Evolutionary conservation across 2,797 vertebrate genomes (phyloP).

Genomic region (Sebastiscus albofasciatus): DNA sequence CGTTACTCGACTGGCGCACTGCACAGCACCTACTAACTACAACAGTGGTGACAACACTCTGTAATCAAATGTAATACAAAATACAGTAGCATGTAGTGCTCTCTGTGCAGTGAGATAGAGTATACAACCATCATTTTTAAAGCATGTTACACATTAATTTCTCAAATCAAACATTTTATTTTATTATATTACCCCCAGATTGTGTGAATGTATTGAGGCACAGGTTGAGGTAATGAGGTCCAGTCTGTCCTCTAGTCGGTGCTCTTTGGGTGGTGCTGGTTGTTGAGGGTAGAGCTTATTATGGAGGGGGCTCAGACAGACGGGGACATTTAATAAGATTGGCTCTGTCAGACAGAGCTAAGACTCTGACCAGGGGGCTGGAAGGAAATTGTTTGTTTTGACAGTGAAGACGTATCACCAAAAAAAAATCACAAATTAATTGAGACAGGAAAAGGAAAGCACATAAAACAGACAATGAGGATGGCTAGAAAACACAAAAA

Average conservation of each 20-base stretch:
- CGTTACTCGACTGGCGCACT: no score
- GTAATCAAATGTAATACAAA: neutral
- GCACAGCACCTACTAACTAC: no score
- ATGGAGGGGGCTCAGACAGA: constrained; percentile 44
- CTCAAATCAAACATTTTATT: neutral
- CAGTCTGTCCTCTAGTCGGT: neutral
- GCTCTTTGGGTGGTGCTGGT: neutral
- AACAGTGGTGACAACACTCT: neutral
- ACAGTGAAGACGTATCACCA: neutral
- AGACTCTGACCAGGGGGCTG: constrained; percentile 8
- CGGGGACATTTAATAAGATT: constrained; percentile 45
- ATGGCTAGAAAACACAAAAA: neutral
- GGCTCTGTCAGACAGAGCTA: constrained; percentile 37
- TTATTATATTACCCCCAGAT: neutral
- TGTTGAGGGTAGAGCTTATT: constrained; percentile 10
- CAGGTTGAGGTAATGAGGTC: neutral
- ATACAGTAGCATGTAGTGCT: neutral
- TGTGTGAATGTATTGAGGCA: neutral
- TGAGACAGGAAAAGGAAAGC: neutral
- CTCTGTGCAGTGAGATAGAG: neutral
- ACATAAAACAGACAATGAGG: neutral
- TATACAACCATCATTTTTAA: neutral
- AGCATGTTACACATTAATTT: neutral
- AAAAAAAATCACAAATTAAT: neutral
- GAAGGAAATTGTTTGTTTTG: constrained; percentile 27